phyloP scores from a whole-genome alignment of 2,888 invertebrate species.

The Leptopterna dolabrata region DNA sequence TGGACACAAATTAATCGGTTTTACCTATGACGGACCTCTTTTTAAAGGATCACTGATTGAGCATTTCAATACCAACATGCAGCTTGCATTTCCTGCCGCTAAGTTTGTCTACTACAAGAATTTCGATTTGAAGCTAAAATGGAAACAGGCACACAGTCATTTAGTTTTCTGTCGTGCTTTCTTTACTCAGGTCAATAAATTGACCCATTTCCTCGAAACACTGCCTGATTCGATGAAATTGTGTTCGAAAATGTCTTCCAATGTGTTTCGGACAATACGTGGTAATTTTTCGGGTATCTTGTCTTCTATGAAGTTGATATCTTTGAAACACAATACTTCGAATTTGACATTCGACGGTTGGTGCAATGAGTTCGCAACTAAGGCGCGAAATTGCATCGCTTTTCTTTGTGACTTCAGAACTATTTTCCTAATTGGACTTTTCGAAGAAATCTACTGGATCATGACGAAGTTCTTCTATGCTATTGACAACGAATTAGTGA shows the following conservation, averaged over 20 bases:
- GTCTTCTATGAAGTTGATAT: not conserved
- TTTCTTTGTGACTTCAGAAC: not conserved
- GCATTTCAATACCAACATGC: not conserved
- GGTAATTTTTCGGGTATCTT: not conserved
- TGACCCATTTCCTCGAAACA: not conserved
- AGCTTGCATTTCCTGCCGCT: not conserved
- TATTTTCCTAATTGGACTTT: not conserved
- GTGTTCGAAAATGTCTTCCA: not conserved
- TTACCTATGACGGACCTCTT: not conserved
- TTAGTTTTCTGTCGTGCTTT: not conserved
- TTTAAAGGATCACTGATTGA: not conserved
- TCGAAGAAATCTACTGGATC: not conserved
- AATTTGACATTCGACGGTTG: not conserved
- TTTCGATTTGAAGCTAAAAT: not conserved
- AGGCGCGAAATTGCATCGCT: not conserved
- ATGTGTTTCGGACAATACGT: not conserved
- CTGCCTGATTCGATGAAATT: not conserved
- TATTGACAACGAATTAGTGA: no score
- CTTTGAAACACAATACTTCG: not conserved
- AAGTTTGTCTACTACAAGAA: not conserved
- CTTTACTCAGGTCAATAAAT: not conserved
- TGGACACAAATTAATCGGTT: not conserved
- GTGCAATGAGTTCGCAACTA: not conserved
- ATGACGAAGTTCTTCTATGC: no score
- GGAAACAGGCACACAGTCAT: not conserved